Conservation (phyloP, 2,797 vertebrate species). For the Helostoma temminkii region DNA sequence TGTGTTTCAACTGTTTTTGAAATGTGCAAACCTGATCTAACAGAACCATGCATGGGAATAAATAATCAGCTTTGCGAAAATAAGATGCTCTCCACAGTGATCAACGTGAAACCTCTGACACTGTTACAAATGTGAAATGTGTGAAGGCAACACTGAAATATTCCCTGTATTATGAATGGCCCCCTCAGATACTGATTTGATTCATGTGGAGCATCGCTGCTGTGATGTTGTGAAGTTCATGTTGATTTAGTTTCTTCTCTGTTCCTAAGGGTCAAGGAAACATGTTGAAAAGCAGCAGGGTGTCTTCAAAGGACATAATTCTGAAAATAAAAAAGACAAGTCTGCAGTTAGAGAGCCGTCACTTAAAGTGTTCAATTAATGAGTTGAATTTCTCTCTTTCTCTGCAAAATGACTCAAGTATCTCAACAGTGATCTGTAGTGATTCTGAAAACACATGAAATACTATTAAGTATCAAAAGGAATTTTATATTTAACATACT, state of each 20-base stretch:
- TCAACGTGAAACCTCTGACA: slow-evolving; percentile 25
- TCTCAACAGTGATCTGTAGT: background rate
- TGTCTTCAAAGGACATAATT: slow-evolving; percentile 66
- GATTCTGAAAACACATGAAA: too few species aligned
- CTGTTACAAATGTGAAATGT: slow-evolving; percentile 9
- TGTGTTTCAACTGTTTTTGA: slow-evolving; percentile 6
- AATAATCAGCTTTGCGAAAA: slow-evolving; percentile 49
- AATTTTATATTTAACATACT: too few species aligned
- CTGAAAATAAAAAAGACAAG: slow-evolving; percentile 51
- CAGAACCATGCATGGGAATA: slow-evolving; percentile 33
- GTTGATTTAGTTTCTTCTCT: slow-evolving; percentile 1
- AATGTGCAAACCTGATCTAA: slow-evolving; percentile 15
- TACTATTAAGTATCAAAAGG: too few species aligned
- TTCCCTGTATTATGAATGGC: background rate
- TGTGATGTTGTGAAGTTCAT: slow-evolving; percentile 3
- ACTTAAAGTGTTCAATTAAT: too few species aligned
- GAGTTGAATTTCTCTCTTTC: background rate
- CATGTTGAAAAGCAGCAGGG: background rate
- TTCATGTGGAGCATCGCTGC: slow-evolving; percentile 8
- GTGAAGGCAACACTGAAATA: slow-evolving; percentile 25
- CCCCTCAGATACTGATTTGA: slow-evolving; percentile 7
- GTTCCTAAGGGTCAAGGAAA: background rate
- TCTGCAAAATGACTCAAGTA: background rate
- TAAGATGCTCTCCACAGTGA: slow-evolving; percentile 10
- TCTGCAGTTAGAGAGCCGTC: slow-evolving; percentile 1